Percentiles rank a stretch among this genome's conserved stretches.
Evolutionary conservation across 30 jellyfish, hydroid and myxozoan genomes (phyloP).

Genomic region (Hydractinia echinata): DNA sequence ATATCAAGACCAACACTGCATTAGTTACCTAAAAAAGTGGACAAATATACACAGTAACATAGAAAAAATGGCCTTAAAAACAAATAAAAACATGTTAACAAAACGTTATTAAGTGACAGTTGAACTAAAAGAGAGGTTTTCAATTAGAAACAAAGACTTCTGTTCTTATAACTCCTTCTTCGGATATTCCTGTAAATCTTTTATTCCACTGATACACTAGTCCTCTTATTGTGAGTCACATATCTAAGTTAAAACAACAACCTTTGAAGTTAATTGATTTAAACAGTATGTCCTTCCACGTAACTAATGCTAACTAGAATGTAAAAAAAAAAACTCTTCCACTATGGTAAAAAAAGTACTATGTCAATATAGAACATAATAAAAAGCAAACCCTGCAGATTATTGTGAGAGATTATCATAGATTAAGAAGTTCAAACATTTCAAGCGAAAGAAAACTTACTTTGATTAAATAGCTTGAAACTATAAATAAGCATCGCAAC

Average conservation of each 20-base stretch:
- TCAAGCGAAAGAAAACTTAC: no score
- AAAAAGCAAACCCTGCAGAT: no score
- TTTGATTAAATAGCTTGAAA: no score
- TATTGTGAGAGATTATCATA: no score
- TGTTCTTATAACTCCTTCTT: no score
- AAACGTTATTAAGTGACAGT: constrained; percentile 18
- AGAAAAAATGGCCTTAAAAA: not conserved
- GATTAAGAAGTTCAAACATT: no score
- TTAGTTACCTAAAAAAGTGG: constrained; percentile 72
- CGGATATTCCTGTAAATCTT: no score
- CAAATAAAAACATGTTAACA: not conserved
- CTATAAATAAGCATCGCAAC: no score
- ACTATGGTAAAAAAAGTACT: no score
- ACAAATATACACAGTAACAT: not conserved
- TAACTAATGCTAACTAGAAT: constrained; percentile 87
- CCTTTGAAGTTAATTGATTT: constrained; percentile 52
- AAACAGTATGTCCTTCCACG: constrained; percentile 96
- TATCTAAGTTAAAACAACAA: not conserved
- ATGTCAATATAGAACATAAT: no score
- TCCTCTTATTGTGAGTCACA: not conserved
- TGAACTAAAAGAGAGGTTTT: constrained; percentile 13
- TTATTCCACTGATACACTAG: no score
- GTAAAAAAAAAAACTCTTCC: not conserved
- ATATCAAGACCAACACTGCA: constrained; percentile 84
- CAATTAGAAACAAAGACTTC: no score